Base-by-base conservation (phyloP, 2,888 invertebrate species). In the Athalia rosae region DNA sequence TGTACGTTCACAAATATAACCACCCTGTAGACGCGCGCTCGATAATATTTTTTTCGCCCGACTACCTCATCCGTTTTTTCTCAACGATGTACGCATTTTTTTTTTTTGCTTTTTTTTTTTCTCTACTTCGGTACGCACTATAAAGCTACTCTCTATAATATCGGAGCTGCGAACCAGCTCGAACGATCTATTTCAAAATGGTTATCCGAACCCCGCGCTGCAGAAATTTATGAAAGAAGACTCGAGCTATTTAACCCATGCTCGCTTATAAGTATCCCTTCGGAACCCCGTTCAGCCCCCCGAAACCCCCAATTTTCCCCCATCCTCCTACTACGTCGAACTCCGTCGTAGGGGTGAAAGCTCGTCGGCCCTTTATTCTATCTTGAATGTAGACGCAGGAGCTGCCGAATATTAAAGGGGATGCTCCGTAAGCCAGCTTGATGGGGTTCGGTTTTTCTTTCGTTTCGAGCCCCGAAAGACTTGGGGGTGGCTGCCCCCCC, bases 221-320 rank as follows among this genome's bases (percentile, higher is more conserved):
- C 85, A 83, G 85, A 88, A 89, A 89, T 89, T 89, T 89, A 89
- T 89, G 89, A 89, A 89, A 89, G 88, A 89, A 89, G 13, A 88
- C 87, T 86, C 86, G 86, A 28, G 28, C 86, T 87, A 88, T 87
- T 88, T 88, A 89, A 88, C 89, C 87, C 86, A 88, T 11, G 50
- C 85, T 87, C 84, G 87, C 85, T 89, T 88, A 87, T 50, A 50
- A 67, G 67, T 67, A 53, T 67, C 53, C 67, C 67, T 67, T 53
- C 67, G 53, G 41, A 50, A 67, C 67, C 67, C 50, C 67, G 28
- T 64, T 64, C 28, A n/a, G 66, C 50, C 50, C 9, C 50, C 11
- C 11, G 50, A 11, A 50, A 2, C 7, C 8, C 66, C 13, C 48
- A 13, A 47, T 53, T 41, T 53, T 53, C 50, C 41, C 53, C 58